Evolutionary conservation across 2,113 vertebrate genomes (phyloP).

Genomic region (Tupaia tana): DNA sequence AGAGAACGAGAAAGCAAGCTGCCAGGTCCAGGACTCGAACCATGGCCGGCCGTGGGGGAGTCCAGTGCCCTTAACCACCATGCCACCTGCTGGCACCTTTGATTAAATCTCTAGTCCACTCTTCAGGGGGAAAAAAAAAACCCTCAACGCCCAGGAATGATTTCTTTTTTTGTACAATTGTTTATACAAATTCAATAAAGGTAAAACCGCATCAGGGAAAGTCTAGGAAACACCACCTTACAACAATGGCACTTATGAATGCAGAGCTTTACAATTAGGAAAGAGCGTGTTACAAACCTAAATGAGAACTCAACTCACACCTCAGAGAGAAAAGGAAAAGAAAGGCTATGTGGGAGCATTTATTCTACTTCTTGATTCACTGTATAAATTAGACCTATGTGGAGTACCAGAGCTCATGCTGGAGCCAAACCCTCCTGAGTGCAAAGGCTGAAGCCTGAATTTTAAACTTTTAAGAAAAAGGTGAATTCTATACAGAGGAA

Average conservation of each 20-base stretch:
- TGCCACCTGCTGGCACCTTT: background rate
- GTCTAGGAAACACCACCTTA: constrained; percentile 88
- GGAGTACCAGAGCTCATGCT: constrained; percentile 87
- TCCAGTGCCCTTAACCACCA: too few species aligned
- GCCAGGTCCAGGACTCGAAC: too few species aligned
- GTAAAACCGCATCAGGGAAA: constrained; percentile 86
- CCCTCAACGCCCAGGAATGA: constrained; percentile 52
- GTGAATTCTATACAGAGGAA: constrained; percentile 86
- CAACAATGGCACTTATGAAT: constrained; percentile 90
- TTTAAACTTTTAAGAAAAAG: constrained; percentile 85
- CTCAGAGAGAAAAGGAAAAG: constrained; percentile 71
- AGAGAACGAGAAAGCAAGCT: too few species aligned
- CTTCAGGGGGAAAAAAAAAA: constrained; percentile 77
- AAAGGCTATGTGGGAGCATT: constrained; percentile 82
- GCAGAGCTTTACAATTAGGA: constrained; percentile 86
- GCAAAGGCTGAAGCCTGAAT: constrained; percentile 84
- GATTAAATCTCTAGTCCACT: background rate
- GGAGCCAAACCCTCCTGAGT: constrained; percentile 86
- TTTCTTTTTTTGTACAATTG: constrained; percentile 86
- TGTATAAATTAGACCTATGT: constrained; percentile 85
- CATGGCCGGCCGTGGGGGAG: too few species aligned
- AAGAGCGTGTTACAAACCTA: constrained; percentile 84
- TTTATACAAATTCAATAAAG: constrained; percentile 92
- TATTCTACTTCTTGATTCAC: constrained; percentile 85
- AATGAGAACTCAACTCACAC: constrained; percentile 86